Evolutionary conservation across 2,797 vertebrate species (phyloP), one percentile per base, ranked within the genome.

Genomic region (Lepidocolaptes lacrymiger): DNA sequence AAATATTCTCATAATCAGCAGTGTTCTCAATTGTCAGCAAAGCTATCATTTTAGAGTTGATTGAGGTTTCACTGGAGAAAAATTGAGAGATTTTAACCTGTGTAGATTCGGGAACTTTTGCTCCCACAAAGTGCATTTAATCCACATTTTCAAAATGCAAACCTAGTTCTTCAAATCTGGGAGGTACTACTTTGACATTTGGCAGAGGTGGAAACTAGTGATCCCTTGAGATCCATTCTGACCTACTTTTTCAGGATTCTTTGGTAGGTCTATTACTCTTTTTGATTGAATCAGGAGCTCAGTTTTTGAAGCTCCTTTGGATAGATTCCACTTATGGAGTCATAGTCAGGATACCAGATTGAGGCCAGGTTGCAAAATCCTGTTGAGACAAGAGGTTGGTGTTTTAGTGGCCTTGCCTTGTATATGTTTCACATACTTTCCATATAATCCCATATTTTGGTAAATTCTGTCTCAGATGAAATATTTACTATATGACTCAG

Each of bases 391-490:
- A 80, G 89, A 85, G 23, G 19, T 14, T 82, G 68, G 61, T 85
- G 24, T 83, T 87, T 80, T 48, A 71, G 87, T 77, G 61, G 61
- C 79, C 34, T 89, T 91, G 85, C 26, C 36, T 85, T 92, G 78
- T 91, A 44, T 91, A 76, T 54, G 22, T 92, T 93, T 95, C 72
- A 46, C 82, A 85, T 92, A 91, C 61, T 95, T 96, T 92, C 81
- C 52, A 4, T 82, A 77, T 74, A 94, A 92, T 83, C 82, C 75
- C 34, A 14, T 89, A 88, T 85, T 92, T 91, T 93, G 61, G 56
- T 92, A 92, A 96, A 91, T 92, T 95, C 67, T 76, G 32, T 64
- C 58, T 88, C 24, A 67, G 58, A 37, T 91, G 37, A 77, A 88
- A 46, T 89, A 85, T 93, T 89, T 89, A 74, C 44, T 91, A 14